Evolutionary conservation across 2,888 invertebrate species (phyloP).

Genomic region (Pollenia angustigena): DNA sequence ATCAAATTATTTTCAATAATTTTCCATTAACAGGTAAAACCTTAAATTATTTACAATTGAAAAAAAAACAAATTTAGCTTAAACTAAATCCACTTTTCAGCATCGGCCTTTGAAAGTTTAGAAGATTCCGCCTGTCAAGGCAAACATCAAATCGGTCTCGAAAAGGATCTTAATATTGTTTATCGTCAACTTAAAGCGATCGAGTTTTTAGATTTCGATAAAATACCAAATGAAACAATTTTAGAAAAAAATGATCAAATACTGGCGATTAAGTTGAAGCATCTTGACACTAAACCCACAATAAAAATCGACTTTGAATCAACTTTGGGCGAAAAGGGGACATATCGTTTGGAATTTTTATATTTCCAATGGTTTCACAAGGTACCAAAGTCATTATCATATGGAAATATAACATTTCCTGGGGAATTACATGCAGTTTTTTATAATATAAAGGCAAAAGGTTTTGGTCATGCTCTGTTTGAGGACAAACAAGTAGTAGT

Average conservation of each 20-base stretch:
- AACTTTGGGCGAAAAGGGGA: neutral
- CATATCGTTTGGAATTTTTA: conserved; percentile 17
- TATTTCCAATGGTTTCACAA: conserved; percentile 38
- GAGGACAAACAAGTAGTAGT: neutral
- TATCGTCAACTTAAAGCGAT: neutral
- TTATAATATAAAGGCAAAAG: neutral
- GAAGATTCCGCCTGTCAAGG: neutral
- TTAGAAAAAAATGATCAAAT: neutral
- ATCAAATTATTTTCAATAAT: too few relatives aligned
- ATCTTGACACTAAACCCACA: neutral
- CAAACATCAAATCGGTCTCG: conserved; percentile 17
- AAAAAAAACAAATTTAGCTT: neutral
- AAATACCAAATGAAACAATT: conserved; percentile 14
- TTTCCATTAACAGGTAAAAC: too few relatives aligned
- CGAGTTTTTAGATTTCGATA: neutral
- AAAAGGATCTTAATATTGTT: neutral
- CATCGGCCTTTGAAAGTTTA: neutral
- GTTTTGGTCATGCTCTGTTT: neutral
- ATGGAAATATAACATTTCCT: conserved; percentile 20
- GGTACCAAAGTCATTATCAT: neutral
- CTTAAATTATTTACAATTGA: too few relatives aligned
- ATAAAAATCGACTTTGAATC: conserved; percentile 4
- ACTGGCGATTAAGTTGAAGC: neutral
- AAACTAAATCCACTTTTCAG: neutral
- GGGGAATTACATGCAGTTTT: conserved; percentile 19